phyloP scores from a whole-genome alignment of 2,888 invertebrate genomes.

The Incurvaria masculella region DNA sequence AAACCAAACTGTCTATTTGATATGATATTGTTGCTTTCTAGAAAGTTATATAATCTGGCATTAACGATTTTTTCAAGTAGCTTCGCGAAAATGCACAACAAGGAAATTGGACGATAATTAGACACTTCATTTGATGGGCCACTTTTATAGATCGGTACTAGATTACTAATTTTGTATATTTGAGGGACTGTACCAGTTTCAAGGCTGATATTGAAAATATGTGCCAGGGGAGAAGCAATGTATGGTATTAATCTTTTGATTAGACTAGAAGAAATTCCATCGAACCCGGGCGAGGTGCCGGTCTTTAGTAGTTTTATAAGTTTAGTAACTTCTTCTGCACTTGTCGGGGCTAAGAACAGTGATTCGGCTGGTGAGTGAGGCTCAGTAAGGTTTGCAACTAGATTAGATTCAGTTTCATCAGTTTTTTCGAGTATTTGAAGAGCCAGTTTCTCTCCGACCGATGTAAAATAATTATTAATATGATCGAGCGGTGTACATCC shows the following conservation, averaged over 20 bases:
- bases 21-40: slow-evolving; percentile 4
- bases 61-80: slow-evolving; percentile 8
- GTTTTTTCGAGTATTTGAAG: neutral
- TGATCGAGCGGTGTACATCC: neutral
- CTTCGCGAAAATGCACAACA: slow-evolving; percentile 4
- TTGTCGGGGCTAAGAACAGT: slow-evolving; percentile 1
- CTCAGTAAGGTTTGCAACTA: neutral
- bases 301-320: neutral
- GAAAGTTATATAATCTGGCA: neutral
- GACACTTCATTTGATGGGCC: neutral
- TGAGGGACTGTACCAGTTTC: slow-evolving; percentile 2
- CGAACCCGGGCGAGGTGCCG: slow-evolving; percentile 3
- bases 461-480: neutral
- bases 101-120: slow-evolving; percentile 7
- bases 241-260: neutral
- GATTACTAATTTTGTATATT: slow-evolving; percentile 1
- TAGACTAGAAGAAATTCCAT: neutral
- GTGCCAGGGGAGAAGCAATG: slow-evolving; percentile 1
- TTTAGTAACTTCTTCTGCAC: neutral
- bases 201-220: slow-evolving; percentile 6
- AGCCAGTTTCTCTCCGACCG: slow-evolving; percentile 1
- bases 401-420: neutral
- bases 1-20: slow-evolving; percentile 6
- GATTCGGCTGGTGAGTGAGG: neutral
- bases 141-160: slow-evolving; percentile 3